A percentile compares a stretch with the other conserved stretches of the same genome.
These are phyloP conservation scores for Mizuhopecten yessoensis DNA, from an alignment of 1,140 invertebrate species.

Conservation along the genomic window DNA sequence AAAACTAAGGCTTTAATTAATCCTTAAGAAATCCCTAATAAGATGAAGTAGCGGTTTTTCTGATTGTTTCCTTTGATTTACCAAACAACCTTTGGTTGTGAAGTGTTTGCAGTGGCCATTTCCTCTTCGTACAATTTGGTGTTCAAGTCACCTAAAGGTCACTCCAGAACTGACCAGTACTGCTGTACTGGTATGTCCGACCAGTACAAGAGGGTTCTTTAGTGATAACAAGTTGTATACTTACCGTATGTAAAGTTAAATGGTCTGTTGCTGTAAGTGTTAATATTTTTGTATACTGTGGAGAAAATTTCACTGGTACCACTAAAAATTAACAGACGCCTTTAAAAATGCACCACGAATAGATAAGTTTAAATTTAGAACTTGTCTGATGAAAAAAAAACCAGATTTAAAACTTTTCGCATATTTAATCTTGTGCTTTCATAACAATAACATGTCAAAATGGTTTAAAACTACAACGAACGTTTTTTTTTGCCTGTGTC, in stretches of 20 bases:
- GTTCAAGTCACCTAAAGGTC: background rate
- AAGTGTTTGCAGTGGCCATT: background rate
- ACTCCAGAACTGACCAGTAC: background rate
- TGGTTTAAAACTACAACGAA: no score
- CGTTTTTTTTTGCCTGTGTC: no score
- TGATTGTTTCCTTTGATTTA: background rate
- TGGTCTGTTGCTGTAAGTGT: no score
- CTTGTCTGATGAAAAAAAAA: no score
- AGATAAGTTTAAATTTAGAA: no score
- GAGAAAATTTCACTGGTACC: no score
- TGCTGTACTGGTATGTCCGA: background rate
- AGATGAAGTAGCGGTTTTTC: background rate
- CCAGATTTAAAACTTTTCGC: no score
- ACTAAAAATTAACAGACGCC: no score
- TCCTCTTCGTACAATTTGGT: background rate
- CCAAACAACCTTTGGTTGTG: background rate
- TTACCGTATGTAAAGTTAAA: background rate
- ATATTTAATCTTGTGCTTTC: no score
- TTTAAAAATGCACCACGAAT: no score
- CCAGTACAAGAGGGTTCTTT: background rate
- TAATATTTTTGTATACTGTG: no score
- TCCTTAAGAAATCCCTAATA: constrained; percentile 20
- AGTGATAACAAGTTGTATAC: background rate
- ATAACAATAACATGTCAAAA: no score
- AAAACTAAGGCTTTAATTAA: constrained; percentile 40